Conservation (phyloP, 2,888 invertebrate species). For the Hecatera dysodea region DNA sequence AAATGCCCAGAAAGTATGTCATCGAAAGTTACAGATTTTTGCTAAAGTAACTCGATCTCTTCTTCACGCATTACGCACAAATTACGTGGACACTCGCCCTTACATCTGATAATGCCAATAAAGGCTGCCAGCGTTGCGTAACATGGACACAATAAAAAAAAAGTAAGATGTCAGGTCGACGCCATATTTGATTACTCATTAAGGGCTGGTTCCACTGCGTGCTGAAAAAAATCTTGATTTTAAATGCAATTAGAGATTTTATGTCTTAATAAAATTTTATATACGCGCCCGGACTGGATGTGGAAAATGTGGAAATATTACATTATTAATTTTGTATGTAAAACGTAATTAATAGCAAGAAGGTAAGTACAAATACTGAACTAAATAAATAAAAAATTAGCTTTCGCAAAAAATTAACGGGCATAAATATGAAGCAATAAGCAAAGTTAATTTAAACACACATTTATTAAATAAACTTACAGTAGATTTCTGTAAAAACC, state of each 20-base stretch:
- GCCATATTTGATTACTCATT: slow-evolving; percentile 46
- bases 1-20: not conserved
- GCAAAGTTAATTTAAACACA: not conserved
- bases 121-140: slow-evolving; percentile 35
- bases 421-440: not conserved
- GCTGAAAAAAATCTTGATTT: not conserved
- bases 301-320: not conserved
- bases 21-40: slow-evolving; percentile 1
- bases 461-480: not conserved
- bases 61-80: slow-evolving; percentile 11
- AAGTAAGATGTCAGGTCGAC: slow-evolving; percentile 37
- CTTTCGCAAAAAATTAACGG: not conserved
- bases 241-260: slow-evolving; percentile 12
- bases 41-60: slow-evolving; percentile 2
- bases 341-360: not conserved
- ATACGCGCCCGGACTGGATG: not conserved
- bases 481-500: not conserved
- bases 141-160: slow-evolving; percentile 32
- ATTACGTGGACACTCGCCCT: slow-evolving; percentile 23
- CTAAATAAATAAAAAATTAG: not conserved
- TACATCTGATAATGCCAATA: slow-evolving; percentile 24
- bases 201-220: slow-evolving; percentile 30
- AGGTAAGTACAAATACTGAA: not conserved
- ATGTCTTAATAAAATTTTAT: slow-evolving; percentile 5
- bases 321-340: not conserved